Evolutionary conservation across 2,888 invertebrate species (phyloP).

Genomic region (Macrophya alboannulata): DNA sequence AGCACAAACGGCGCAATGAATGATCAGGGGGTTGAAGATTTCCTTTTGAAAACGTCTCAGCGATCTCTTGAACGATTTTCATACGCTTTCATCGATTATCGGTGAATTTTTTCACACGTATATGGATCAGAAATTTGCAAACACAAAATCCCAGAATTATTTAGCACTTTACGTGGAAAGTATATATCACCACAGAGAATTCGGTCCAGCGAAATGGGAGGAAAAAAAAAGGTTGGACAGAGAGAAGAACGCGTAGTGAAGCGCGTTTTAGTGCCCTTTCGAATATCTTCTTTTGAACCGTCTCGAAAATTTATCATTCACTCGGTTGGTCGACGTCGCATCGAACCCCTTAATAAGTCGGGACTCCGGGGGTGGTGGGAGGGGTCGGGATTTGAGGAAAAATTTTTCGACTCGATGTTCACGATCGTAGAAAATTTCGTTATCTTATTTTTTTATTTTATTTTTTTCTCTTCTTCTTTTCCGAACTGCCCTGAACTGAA

Average conservation of each 20-base stretch:
- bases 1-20: neutral
- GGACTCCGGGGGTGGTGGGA: too few relatives aligned
- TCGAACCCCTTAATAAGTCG: conserved; percentile 16
- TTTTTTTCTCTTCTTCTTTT: neutral
- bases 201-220: neutral
- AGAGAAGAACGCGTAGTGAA: conserved; percentile 9
- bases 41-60: neutral
- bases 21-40: neutral
- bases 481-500: too few relatives aligned
- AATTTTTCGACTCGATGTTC: conserved; percentile 16
- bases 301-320: conserved; percentile 48
- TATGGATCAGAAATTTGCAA: too few relatives aligned
- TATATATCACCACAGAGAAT: conserved; percentile 10
- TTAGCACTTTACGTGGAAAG: neutral
- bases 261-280: conserved; percentile 37
- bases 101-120: too few relatives aligned
- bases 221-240: neutral
- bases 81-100: too few relatives aligned
- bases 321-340: conserved; percentile 5
- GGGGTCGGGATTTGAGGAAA: neutral
- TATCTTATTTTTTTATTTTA: neutral
- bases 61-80: too few relatives aligned
- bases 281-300: conserved; percentile 38
- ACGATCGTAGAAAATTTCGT: neutral
- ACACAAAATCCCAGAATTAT: neutral